Evolutionary conservation across 1,140 invertebrate species (phyloP).

Genomic region (Drosophila dunni): DNA sequence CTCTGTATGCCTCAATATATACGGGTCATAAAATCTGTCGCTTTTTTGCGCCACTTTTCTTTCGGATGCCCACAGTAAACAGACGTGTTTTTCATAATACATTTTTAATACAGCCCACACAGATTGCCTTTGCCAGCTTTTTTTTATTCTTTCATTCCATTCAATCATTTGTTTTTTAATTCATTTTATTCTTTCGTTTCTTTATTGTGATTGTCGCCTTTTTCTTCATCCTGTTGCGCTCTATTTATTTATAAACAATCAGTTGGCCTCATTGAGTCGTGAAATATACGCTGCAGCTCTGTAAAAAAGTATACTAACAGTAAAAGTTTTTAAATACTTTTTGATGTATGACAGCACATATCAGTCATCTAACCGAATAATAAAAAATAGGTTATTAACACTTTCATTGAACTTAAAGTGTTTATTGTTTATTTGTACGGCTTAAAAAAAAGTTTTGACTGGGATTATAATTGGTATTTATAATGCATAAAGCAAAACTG

Average conservation of each 20-base stretch:
- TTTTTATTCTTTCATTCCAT: neutral
- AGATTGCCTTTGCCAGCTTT: constrained; percentile 27
- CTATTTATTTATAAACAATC: constrained; percentile 75
- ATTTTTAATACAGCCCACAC: constrained; percentile 67
- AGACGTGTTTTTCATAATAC: constrained; percentile 75
- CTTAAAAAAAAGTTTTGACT: no score
- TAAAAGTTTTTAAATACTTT: constrained; percentile 25
- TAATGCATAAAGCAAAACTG: no score
- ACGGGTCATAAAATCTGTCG: constrained; percentile 52
- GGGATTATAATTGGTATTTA: no score
- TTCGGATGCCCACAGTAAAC: constrained; percentile 54
- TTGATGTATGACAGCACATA: neutral
- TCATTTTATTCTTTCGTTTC: constrained; percentile 30
- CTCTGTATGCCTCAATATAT: neutral
- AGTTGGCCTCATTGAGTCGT: constrained; percentile 62
- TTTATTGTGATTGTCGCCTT: constrained; percentile 29
- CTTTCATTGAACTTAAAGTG: no score
- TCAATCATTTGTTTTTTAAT: constrained; percentile 19
- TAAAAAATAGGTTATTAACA: no score
- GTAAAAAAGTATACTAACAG: neutral
- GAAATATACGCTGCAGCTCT: constrained; percentile 29
- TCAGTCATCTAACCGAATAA: no score
- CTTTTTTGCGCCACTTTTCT: constrained; percentile 61
- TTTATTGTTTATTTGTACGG: no score
- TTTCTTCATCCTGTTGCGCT: constrained; percentile 34